Percentiles rank a stretch among this genome's conserved stretches.
Conservation (phyloP, 1,140 invertebrate species). For the Neuroterus valhalla region DNA sequence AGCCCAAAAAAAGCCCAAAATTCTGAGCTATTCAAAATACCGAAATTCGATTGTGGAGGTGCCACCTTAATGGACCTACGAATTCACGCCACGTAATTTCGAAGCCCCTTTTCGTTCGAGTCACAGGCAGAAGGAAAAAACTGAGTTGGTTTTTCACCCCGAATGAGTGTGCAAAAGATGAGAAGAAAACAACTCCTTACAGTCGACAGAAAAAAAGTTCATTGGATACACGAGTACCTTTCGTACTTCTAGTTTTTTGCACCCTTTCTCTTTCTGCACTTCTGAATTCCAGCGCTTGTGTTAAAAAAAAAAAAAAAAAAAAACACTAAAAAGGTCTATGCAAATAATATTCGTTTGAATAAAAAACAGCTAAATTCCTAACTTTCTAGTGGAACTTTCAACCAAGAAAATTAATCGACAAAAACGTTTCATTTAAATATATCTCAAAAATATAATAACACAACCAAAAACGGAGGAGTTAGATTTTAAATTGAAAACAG, state of each 20-base stretch:
- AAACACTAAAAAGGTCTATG: not conserved
- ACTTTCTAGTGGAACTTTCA: no score
- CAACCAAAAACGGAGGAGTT: no score
- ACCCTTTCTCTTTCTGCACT: slow-evolving; percentile 9
- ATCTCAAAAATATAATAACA: no score
- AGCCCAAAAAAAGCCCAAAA: no score
- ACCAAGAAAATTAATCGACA: no score
- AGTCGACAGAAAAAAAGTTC: slow-evolving; percentile 18
- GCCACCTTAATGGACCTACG: no score
- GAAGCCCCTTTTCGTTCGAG: slow-evolving; percentile 5
- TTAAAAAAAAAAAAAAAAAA: not conserved
- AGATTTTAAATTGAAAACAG: no score
- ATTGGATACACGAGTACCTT: slow-evolving; percentile 21
- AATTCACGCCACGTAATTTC: slow-evolving; percentile 27
- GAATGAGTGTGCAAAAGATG: slow-evolving; percentile 25
- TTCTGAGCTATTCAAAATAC: no score
- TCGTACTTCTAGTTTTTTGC: not conserved
- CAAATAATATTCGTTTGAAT: no score
- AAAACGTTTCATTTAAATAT: no score
- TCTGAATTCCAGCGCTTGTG: not conserved
- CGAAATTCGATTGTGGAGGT: no score
- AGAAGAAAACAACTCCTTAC: slow-evolving; percentile 23
- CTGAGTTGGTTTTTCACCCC: slow-evolving; percentile 2
- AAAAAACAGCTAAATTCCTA: no score
- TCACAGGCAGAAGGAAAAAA: not conserved